Percentiles rank a stretch among this genome's conserved stretches.
These are phyloP conservation scores for Siderastrea radians DNA, from an alignment of 92 coral and sea anemone species.

Conservation along the genomic window DNA sequence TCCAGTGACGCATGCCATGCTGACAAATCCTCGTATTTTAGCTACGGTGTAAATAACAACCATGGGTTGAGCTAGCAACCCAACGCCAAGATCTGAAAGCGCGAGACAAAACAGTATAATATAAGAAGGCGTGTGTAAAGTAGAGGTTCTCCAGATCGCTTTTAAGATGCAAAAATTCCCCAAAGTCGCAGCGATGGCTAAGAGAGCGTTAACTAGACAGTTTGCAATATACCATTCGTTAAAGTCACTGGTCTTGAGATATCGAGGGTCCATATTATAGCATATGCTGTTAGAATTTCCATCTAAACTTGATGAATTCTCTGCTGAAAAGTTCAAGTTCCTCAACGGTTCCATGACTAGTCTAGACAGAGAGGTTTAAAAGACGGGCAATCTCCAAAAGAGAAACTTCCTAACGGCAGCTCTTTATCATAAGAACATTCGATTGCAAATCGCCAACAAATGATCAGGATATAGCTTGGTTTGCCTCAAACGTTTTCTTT, in stretches of 20 bases:
- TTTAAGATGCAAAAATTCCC: conserved; percentile 1
- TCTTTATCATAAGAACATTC: too few species aligned
- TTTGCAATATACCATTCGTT: conserved; percentile 22
- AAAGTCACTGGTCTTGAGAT: conserved; percentile 13
- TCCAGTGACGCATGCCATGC: conserved; percentile 14
- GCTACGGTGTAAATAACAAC: conserved; percentile 5
- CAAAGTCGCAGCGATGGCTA: conserved; percentile 17
- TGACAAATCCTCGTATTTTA: conserved; percentile 25
- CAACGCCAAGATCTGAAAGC: conserved; percentile 24
- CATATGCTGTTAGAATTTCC: not conserved
- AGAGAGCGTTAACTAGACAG: not conserved
- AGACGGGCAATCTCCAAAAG: too few species aligned
- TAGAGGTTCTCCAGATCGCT: conserved; percentile 13
- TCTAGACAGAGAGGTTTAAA: too few species aligned
- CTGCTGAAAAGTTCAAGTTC: too few species aligned
- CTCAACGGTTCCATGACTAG: too few species aligned
- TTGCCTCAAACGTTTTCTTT: too few species aligned
- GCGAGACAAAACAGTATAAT: conserved; percentile 11
- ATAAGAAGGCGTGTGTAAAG: conserved; percentile 20
- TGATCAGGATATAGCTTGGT: too few species aligned
- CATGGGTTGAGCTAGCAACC: not conserved
- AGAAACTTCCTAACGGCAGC: too few species aligned
- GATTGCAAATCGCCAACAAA: too few species aligned
- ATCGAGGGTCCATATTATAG: not conserved
- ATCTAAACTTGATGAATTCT: too few species aligned